phyloP scores from a whole-genome alignment of 2,888 invertebrate species.

The Kryphioiulus occultus region DNA sequence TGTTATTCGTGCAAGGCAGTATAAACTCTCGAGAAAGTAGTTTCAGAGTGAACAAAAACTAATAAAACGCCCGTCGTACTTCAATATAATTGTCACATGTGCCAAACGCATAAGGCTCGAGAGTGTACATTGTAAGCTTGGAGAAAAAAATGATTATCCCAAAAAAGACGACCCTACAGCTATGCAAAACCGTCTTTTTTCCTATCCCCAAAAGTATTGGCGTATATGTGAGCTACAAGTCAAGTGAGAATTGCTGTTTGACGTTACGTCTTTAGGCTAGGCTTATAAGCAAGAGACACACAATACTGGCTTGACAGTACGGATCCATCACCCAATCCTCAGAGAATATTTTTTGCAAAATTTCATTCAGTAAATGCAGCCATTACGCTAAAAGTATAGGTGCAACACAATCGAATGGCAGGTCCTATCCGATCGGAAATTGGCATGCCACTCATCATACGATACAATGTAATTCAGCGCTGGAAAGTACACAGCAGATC shows the following conservation, averaged over 20 bases:
- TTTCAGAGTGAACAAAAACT: neutral
- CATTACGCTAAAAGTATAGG: constrained; percentile 35
- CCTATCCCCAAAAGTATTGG: neutral
- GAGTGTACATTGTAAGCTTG: neutral
- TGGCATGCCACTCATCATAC: constrained; percentile 14
- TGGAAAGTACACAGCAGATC: neutral
- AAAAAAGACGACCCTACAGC: neutral
- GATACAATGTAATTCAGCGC: neutral
- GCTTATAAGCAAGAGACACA: neutral
- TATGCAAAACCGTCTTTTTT: neutral
- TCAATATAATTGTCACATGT: constrained; percentile 19
- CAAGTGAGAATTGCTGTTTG: constrained; percentile 26
- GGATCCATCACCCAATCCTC: constrained; percentile 35
- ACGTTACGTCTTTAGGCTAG: neutral
- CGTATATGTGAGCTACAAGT: neutral
- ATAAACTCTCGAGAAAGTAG: neutral
- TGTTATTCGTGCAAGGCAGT: neutral
- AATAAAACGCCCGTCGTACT: neutral
- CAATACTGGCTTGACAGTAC: constrained; percentile 2
- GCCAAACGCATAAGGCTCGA: constrained; percentile 10
- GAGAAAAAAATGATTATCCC: neutral
- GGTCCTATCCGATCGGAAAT: constrained; percentile 3
- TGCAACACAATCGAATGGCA: constrained; percentile 26
- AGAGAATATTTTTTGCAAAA: constrained; percentile 15
- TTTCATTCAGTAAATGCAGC: constrained; percentile 22